phyloP scores from a whole-genome alignment of 1,140 invertebrate genomes.

The Eufriesea mexicana region DNA sequence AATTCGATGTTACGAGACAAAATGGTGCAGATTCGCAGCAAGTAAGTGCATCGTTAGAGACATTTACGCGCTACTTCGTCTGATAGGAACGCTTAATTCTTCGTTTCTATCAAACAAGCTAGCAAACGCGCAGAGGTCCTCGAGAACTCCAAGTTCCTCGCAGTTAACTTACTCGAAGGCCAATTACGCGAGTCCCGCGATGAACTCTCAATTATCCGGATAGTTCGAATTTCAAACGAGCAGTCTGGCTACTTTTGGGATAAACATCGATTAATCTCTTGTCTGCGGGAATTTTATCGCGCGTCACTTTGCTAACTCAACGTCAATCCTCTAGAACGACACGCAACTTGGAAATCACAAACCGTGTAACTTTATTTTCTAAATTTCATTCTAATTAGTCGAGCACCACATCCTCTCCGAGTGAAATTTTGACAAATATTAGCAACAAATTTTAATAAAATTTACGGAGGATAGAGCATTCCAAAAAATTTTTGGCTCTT shows the following conservation, averaged over 20 bases:
- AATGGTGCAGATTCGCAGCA: not conserved
- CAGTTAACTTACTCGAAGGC: not conserved
- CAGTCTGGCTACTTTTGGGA: not conserved
- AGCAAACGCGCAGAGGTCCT: not conserved
- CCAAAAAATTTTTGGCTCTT: no score
- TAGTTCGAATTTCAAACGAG: not conserved
- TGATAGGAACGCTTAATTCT: not conserved
- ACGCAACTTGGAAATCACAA: no score
- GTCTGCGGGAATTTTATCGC: not conserved
- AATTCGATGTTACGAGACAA: not conserved
- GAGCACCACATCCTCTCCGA: no score
- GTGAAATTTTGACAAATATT: no score
- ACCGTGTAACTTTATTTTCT: no score
- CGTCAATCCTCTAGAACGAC: no score
- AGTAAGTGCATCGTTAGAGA: not conserved
- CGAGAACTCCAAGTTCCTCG: not conserved
- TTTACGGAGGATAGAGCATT: no score
- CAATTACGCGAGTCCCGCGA: constrained; percentile 23
- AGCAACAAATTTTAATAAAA: no score
- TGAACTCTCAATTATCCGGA: constrained; percentile 38
- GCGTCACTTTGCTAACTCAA: not conserved
- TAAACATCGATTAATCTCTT: not conserved
- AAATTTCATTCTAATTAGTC: no score
- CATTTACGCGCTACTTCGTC: not conserved
- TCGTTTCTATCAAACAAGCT: constrained; percentile 3